Conservation (phyloP, 2,797 vertebrate genomes). For the Ispidina lecontei region DNA sequence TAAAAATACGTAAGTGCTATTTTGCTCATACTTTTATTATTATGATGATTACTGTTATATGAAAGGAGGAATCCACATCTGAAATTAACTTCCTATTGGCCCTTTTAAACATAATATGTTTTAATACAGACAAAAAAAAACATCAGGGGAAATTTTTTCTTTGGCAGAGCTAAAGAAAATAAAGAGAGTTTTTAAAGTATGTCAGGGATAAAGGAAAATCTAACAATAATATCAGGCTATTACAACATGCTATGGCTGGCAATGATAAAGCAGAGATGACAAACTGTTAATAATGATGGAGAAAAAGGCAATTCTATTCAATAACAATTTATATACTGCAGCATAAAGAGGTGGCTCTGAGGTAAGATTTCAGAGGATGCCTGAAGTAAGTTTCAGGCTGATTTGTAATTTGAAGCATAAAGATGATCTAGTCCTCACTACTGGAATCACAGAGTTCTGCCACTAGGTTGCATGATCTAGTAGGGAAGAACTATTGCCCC, state of each 20-base stretch:
- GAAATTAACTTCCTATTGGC: conserved; percentile 43
- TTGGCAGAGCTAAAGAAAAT: not conserved
- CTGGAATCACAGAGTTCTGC: not conserved
- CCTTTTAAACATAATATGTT: not conserved
- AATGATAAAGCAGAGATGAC: conserved; percentile 18
- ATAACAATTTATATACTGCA: not conserved
- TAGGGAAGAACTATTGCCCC: not conserved
- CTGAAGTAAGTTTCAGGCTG: not conserved
- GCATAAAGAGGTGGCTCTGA: not conserved
- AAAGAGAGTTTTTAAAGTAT: not conserved
- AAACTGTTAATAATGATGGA: not conserved
- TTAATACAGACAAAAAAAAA: conserved; percentile 16
- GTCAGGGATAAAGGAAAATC: conserved; percentile 5
- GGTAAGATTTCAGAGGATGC: not conserved
- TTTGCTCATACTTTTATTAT: conserved; percentile 43
- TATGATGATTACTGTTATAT: conserved; percentile 14
- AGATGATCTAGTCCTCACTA: not conserved
- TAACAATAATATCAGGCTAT: not conserved
- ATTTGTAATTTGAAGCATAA: not conserved
- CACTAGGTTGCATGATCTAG: not conserved
- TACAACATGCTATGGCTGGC: not conserved
- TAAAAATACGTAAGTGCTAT: conserved; percentile 37
- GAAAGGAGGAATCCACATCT: not conserved
- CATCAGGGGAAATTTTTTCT: not conserved
- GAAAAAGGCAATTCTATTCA: conserved; percentile 35